These are phyloP conservation scores for Parauchenoglanis punctatus DNA, from an alignment of 2,797 vertebrate species.

Conservation along the genomic window DNA sequence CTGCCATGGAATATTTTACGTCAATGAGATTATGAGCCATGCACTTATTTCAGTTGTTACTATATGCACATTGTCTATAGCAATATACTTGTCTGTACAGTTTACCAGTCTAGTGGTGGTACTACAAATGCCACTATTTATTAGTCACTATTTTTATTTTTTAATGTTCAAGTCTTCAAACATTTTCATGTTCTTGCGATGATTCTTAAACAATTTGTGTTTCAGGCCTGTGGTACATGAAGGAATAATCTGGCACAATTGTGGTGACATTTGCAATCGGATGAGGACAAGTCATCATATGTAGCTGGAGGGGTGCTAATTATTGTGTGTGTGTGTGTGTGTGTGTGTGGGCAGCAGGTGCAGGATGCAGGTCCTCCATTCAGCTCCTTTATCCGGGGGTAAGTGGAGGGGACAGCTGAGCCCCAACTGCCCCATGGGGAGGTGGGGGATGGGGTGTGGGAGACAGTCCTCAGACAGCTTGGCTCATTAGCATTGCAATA, in stretches of 20 bases:
- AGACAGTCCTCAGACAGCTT: constrained; percentile 63
- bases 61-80: not conserved
- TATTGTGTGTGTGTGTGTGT: constrained; percentile 27
- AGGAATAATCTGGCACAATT: constrained; percentile 26
- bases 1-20: not conserved
- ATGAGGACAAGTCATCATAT: constrained; percentile 40
- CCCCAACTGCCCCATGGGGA: constrained; percentile 49
- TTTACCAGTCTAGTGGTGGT: not conserved
- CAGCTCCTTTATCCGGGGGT: constrained; percentile 57
- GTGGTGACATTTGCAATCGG: constrained; percentile 43
- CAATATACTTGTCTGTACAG: not conserved
- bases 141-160: not conserved
- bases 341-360: constrained; percentile 57
- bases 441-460: constrained; percentile 36
- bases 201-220: constrained; percentile 15
- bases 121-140: not conserved
- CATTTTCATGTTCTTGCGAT: not conserved
- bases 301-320: constrained; percentile 49
- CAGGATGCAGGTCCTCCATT: constrained; percentile 58
- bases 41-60: not conserved
- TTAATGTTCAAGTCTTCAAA: not conserved
- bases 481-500: constrained; percentile 66
- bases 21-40: not conserved
- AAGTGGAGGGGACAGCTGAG: constrained; percentile 63
- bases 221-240: constrained; percentile 7